Evolutionary conservation across 2,888 invertebrate species (phyloP).

Genomic region (Perdita meconis): DNA sequence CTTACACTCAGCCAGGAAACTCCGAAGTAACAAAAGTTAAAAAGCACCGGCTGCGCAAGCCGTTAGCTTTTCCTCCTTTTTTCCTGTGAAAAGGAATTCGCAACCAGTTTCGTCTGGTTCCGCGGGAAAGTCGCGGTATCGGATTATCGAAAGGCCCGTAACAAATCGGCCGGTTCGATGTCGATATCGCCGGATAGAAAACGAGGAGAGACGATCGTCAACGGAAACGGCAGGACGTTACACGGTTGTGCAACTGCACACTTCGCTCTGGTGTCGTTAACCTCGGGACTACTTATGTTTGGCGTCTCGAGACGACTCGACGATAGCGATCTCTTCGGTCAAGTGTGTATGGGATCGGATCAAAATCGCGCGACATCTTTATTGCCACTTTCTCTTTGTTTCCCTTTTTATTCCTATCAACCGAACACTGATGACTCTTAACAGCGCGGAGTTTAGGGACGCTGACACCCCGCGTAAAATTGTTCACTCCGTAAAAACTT

Average conservation of each 20-base stretch:
- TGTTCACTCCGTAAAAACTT: too few species aligned
- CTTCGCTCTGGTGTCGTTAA: constrained; percentile 54
- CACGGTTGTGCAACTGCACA: constrained; percentile 57
- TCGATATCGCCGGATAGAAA: constrained; percentile 24
- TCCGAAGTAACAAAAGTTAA: too few species aligned
- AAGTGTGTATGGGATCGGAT: constrained; percentile 33
- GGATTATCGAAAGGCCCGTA: background rate
- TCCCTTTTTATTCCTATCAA: constrained; percentile 14
- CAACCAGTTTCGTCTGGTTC: background rate
- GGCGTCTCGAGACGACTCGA: constrained; percentile 23
- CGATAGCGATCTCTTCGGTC: constrained; percentile 48
- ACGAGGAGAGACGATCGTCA: constrained; percentile 32
- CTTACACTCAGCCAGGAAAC: too few species aligned
- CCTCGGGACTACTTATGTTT: constrained; percentile 42
- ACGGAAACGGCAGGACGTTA: constrained; percentile 42
- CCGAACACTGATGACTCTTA: too few species aligned
- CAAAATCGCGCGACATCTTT: constrained; percentile 41
- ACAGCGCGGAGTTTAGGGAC: too few species aligned
- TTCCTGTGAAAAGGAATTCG: constrained; percentile 1
- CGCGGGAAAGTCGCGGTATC: background rate
- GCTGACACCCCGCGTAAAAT: too few species aligned
- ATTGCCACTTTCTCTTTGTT: constrained; percentile 42
- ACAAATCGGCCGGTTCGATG: constrained; percentile 1
- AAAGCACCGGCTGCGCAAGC: background rate
- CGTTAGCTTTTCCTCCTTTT: background rate